Conservation (phyloP, 2,797 vertebrate genomes). For the Amniataba percoides region DNA sequence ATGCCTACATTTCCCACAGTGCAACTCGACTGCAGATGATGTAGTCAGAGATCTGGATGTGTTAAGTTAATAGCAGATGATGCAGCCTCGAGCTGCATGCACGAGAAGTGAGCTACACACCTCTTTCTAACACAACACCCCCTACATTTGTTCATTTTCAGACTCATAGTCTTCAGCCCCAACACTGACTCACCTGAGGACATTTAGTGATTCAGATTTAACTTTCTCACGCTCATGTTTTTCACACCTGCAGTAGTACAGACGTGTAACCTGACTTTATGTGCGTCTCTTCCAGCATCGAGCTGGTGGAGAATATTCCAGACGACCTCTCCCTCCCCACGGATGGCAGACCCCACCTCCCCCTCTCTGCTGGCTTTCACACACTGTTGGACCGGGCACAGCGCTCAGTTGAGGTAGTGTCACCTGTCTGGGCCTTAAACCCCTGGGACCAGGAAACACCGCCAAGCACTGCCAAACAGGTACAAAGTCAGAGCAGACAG, state of each 20-base stretch:
- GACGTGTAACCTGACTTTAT: not conserved
- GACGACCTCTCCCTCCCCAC: constrained; percentile 88
- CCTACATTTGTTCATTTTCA: not conserved
- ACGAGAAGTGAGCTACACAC: not conserved
- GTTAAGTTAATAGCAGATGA: too few species aligned
- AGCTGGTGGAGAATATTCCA: constrained; percentile 94
- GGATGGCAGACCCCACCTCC: constrained; percentile 84
- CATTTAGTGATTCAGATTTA: too few species aligned
- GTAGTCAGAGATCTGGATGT: not conserved
- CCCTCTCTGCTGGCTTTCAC: constrained; percentile 91
- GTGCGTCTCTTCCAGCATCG: constrained; percentile 85
- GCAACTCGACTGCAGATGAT: not conserved
- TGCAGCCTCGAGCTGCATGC: too few species aligned
- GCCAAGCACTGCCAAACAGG: constrained; percentile 88
- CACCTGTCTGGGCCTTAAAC: constrained; percentile 90
- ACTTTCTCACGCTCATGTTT: too few species aligned
- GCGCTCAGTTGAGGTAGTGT: constrained; percentile 93
- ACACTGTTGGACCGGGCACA: constrained; percentile 91
- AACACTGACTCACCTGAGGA: not conserved
- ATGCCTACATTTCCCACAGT: not conserved
- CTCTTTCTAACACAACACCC: not conserved
- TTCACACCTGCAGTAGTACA: not conserved
- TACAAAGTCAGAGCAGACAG: constrained; percentile 61
- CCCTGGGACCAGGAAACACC: constrained; percentile 82
- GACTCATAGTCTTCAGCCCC: not conserved